Evolutionary conservation across 1,140 invertebrate species (phyloP).

Genomic region (Planococcus citri): DNA sequence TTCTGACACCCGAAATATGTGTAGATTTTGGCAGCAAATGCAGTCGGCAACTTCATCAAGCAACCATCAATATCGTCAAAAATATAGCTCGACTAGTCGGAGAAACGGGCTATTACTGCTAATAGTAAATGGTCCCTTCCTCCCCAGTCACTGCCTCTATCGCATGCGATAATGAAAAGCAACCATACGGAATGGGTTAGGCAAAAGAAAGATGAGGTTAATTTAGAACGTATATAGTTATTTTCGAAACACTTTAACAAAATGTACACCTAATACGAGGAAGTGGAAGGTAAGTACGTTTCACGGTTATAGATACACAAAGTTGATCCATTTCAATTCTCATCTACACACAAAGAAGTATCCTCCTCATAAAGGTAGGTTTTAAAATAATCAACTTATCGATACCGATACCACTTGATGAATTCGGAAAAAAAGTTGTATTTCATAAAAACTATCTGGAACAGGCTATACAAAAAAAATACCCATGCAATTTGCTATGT

Average conservation of each 20-base stretch:
- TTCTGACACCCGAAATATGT: not conserved
- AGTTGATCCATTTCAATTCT: no score
- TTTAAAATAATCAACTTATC: no score
- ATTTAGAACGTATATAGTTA: slow-evolving; percentile 4
- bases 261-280: not conserved
- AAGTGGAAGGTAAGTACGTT: not conserved
- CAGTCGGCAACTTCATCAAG: slow-evolving; percentile 1
- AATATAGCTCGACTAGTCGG: not conserved
- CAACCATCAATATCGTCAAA: slow-evolving; percentile 17
- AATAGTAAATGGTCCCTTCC: no score
- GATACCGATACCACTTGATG: no score
- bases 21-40: not conserved
- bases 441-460: not conserved
- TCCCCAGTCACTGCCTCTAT: not conserved
- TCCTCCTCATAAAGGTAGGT: no score
- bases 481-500: no score
- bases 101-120: not conserved
- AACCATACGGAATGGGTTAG: not conserved
- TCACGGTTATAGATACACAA: no score
- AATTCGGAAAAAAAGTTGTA: not conserved
- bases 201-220: not conserved
- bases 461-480: no score
- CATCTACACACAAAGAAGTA: no score
- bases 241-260: not conserved
- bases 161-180: not conserved